phyloP scores from a whole-genome alignment of 1,140 invertebrate species.

The Pogonognathellus flavescens region DNA sequence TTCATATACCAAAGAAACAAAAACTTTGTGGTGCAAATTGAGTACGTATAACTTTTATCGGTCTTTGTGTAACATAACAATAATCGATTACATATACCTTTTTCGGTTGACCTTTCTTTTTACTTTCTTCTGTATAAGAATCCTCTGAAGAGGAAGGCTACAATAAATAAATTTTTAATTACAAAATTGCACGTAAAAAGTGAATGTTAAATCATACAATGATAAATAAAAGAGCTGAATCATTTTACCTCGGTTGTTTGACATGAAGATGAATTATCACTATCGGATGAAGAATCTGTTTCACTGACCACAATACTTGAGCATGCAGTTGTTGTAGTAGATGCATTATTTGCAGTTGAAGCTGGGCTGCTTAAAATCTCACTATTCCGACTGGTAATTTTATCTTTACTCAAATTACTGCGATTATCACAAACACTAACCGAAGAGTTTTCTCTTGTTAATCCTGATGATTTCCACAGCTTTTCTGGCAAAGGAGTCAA shows the following conservation, averaged over 20 bases:
- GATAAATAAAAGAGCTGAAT: not conserved
- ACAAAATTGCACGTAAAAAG: too few species aligned
- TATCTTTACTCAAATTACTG: constrained; percentile 22
- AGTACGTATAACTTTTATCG: too few species aligned
- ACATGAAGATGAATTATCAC: not conserved
- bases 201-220: too few species aligned
- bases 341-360: not conserved
- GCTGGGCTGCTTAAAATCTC: not conserved
- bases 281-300: not conserved
- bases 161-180: too few species aligned
- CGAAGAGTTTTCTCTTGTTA: not conserved
- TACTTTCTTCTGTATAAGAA: too few species aligned
- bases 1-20: too few species aligned
- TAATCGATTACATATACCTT: too few species aligned
- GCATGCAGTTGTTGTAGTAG: not conserved
- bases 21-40: too few species aligned
- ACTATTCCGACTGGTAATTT: not conserved
- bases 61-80: too few species aligned
- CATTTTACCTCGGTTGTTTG: not conserved
- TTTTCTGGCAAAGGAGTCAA: constrained; percentile 24
- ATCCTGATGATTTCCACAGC: not conserved
- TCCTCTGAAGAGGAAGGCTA: too few species aligned
- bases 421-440: not conserved
- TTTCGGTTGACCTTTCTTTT: too few species aligned
- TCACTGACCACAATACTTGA: constrained; percentile 17